Conservation (phyloP, 1,140 invertebrate genomes). For the Dreissena rostriformis region DNA sequence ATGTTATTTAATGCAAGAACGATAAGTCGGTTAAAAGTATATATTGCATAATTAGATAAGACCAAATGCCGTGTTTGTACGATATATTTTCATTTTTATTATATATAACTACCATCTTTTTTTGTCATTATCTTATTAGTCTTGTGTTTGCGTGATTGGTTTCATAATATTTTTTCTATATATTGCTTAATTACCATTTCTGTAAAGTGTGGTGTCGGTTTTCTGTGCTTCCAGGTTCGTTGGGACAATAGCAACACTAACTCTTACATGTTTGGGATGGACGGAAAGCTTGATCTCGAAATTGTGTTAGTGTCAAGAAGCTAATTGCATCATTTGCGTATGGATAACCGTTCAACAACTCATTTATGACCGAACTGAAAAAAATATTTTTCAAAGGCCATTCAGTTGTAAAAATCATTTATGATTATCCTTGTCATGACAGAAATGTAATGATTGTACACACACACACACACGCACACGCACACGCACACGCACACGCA, state of each 20-base stretch:
- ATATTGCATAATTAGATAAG: no score
- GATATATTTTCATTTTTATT: no score
- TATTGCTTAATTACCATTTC: no score
- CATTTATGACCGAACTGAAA: background rate
- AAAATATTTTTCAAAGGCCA: background rate
- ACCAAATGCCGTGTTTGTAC: no score
- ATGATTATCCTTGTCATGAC: background rate
- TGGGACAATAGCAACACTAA: conserved; percentile 27
- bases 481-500: no score
- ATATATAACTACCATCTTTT: no score
- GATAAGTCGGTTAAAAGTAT: no score
- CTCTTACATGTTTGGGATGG: conserved; percentile 23
- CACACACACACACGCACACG: no score
- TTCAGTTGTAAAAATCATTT: background rate
- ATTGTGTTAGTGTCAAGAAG: conserved; percentile 27
- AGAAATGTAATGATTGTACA: background rate
- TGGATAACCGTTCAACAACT: background rate
- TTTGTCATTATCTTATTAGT: no score
- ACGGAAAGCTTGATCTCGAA: conserved; percentile 40
- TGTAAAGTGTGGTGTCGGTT: background rate
- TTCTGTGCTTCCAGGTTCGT: conserved; percentile 21
- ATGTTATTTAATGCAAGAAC: no score
- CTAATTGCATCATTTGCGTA: background rate
- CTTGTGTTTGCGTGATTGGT: no score
- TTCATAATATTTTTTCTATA: no score